phyloP scores from a whole-genome alignment of 1,140 invertebrate species.

The Dreissena rostriformis region DNA sequence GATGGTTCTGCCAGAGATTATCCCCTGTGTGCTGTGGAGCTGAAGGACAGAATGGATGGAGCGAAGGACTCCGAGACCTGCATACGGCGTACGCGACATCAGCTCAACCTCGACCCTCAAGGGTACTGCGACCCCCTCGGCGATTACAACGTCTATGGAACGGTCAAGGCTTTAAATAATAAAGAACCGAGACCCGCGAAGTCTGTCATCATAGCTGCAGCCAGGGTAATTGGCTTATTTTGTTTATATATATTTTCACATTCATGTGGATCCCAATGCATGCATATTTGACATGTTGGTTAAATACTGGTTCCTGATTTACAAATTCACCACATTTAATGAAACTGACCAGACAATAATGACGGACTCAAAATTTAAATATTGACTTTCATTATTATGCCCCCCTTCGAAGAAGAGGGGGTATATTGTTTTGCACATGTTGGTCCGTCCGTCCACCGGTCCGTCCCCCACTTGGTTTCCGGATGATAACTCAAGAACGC shows the following conservation, averaged over 20 bases:
- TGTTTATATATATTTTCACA: neutral
- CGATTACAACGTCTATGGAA: constrained; percentile 89
- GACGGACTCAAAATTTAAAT: no score
- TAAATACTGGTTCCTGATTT: no score
- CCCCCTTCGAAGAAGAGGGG: no score
- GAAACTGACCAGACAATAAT: no score
- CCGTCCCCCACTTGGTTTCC: no score
- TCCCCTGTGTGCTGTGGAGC: constrained; percentile 92
- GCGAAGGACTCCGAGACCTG: constrained; percentile 93
- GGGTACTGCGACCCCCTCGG: constrained; percentile 93
- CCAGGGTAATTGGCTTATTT: constrained; percentile 81
- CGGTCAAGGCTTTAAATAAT: constrained; percentile 83
- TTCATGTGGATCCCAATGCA: no score
- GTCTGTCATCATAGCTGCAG: constrained; percentile 88
- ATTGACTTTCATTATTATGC: no score
- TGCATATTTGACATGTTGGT: no score
- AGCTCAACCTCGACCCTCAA: constrained; percentile 81
- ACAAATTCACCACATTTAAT: no score
- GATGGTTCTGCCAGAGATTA: constrained; percentile 83
- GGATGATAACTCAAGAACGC: no score
- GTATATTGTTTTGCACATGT: no score
- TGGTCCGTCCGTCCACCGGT: no score
- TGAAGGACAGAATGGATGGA: constrained; percentile 93
- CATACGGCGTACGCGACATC: constrained; percentile 83
- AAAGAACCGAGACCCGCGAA: constrained; percentile 64